These are phyloP conservation scores for Nomada ferruginata DNA, from an alignment of 2,888 invertebrate genomes.

Conservation along the genomic window DNA sequence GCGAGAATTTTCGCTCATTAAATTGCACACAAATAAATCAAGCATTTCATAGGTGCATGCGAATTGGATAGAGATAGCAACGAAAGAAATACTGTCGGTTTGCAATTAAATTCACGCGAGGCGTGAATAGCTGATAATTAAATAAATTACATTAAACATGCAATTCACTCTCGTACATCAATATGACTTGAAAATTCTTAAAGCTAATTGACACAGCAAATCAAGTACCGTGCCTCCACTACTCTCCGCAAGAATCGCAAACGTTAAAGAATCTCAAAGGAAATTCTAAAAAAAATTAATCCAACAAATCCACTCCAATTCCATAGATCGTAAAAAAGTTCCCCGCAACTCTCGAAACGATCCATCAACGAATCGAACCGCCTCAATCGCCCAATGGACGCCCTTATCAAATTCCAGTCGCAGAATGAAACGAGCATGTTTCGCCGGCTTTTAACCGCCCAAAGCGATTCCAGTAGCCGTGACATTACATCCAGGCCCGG, in stretches of 20 bases:
- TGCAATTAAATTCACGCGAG: too few species aligned
- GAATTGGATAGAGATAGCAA: not conserved
- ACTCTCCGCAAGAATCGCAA: not conserved
- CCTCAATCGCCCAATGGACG: not conserved
- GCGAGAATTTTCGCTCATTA: slow-evolving; percentile 10
- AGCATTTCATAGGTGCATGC: not conserved
- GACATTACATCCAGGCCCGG: slow-evolving; percentile 11
- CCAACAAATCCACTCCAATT: too few species aligned
- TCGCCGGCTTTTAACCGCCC: not conserved
- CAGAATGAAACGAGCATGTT: slow-evolving; percentile 22
- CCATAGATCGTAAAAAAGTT: too few species aligned
- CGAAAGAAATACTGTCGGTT: too few species aligned
- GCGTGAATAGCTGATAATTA: too few species aligned
- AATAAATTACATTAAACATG: too few species aligned
- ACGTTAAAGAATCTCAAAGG: too few species aligned
- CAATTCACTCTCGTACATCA: too few species aligned
- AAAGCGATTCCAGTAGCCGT: slow-evolving; percentile 38
- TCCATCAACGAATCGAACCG: too few species aligned
- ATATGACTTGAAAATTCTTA: too few species aligned
- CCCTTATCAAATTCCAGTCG: not conserved
- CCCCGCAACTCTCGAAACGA: too few species aligned
- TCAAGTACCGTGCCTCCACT: not conserved
- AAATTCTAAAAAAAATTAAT: not conserved
- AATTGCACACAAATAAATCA: not conserved
- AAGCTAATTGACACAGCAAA: not conserved